phyloP scores from a whole-genome alignment of 2,888 invertebrate species.

The Drosophila dives region DNA sequence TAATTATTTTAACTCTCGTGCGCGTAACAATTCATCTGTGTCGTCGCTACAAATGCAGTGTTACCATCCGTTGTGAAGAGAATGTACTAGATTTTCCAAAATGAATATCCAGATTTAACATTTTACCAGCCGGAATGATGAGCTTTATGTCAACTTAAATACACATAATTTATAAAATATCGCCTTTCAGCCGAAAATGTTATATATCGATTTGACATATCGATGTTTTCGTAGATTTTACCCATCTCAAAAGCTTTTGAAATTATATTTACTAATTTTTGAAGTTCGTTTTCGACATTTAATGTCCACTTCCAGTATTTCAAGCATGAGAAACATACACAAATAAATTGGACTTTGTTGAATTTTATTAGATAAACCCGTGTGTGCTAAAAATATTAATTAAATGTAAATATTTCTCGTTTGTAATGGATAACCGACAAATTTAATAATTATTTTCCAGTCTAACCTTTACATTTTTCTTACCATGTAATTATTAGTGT shows the following conservation, averaged over 20 bases:
- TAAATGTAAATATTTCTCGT: conserved; percentile 49
- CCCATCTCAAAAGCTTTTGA: background rate
- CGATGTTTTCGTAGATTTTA: conserved; percentile 2
- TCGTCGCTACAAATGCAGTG: conserved; percentile 39
- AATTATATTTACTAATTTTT: background rate
- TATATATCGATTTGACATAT: conserved; percentile 11
- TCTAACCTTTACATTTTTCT: conserved; percentile 12
- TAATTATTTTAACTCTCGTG: conserved; percentile 33
- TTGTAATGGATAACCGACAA: conserved; percentile 42
- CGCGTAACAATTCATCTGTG: conserved; percentile 48
- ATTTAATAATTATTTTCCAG: conserved; percentile 29
- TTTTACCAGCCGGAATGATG: background rate
- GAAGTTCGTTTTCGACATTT: background rate
- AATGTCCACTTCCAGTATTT: conserved; percentile 3
- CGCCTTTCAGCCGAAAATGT: background rate
- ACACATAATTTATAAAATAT: background rate
- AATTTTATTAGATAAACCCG: conserved; percentile 65
- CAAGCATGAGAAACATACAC: background rate
- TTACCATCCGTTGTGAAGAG: conserved; percentile 17
- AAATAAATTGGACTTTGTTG: conserved; percentile 19
- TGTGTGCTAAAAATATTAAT: conserved; percentile 57
- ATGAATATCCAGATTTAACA: background rate
- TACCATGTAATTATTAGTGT: conserved; percentile 17
- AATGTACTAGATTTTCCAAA: conserved; percentile 18
- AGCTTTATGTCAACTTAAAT: conserved; percentile 19